Percentiles rank a stretch among this genome's conserved stretches.
Evolutionary conservation across 2,113 vertebrate genomes (phyloP).

Genomic region (Laterallus jamaicensis): DNA sequence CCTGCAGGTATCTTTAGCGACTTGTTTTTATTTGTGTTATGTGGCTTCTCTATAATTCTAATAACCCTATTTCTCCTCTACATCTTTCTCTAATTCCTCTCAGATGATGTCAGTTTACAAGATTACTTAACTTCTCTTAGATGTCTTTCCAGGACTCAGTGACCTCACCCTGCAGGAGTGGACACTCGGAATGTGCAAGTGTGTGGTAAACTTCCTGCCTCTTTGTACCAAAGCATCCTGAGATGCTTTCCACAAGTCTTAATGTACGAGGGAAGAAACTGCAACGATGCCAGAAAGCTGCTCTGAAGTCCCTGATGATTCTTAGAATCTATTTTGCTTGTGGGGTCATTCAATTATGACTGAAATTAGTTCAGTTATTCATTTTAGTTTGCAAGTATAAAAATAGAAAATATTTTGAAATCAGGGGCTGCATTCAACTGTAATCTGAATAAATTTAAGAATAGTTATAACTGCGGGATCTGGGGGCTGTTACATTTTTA

Average conservation of each 20-base stretch:
- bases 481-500: background rate
- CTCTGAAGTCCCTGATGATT: background rate
- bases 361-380: slow-evolving; percentile 17
- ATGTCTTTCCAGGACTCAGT: slow-evolving; percentile 51
- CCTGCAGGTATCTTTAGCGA: background rate
- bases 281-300: background rate
- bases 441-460: background rate
- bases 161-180: slow-evolving; percentile 44
- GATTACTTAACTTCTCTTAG: slow-evolving; percentile 35
- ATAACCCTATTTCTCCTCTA: background rate
- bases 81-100: slow-evolving; percentile 1
- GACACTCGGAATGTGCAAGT: slow-evolving; percentile 18
- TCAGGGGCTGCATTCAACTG: background rate
- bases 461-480: background rate
- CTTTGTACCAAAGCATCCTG: background rate
- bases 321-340: background rate
- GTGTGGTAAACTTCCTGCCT: slow-evolving; percentile 32
- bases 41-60: background rate
- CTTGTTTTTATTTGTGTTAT: background rate
- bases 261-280: background rate
- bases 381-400: background rate
- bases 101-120: slow-evolving; percentile 16
- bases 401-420: slow-evolving; percentile 29
- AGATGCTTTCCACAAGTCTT: background rate
- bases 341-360: background rate